Evolutionary conservation across 2,888 invertebrate species (phyloP).

Genomic region (Dolichopus griseipennis): DNA sequence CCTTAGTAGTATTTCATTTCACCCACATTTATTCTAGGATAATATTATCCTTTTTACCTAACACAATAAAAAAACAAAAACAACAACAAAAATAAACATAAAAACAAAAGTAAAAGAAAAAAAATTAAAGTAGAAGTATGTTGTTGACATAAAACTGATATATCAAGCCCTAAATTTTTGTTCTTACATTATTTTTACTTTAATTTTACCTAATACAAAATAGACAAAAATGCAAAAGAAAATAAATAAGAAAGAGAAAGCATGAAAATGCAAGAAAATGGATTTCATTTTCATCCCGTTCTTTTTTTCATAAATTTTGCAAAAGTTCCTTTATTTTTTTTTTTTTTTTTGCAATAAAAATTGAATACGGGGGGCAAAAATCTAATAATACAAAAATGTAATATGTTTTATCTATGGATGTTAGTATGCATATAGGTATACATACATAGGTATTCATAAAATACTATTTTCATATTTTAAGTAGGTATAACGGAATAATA

Average conservation of each 20-base stretch:
- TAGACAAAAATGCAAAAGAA: not conserved
- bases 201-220: not conserved
- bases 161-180: not conserved
- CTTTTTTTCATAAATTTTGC: not conserved
- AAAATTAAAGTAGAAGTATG: not conserved
- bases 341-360: not conserved
- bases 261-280: not conserved
- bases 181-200: not conserved
- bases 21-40: not conserved
- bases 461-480: too few relatives aligned
- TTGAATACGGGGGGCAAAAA: not conserved
- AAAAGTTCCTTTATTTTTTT: not conserved
- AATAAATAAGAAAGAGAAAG: not conserved
- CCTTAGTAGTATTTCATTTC: not conserved
- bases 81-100: too few relatives aligned
- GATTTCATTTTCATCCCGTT: too few relatives aligned
- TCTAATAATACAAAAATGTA: not conserved
- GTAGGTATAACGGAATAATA: not conserved
- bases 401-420: too few relatives aligned
- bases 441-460: too few relatives aligned
- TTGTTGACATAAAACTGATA: conserved; percentile 6
- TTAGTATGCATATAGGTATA: too few relatives aligned
- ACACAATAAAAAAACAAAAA: not conserved
- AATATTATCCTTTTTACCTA: conserved; percentile 1
- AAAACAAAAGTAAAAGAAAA: not conserved